Evolutionary conservation across 2,113 vertebrate genomes (phyloP).

Genomic region (Microtus montanus): DNA sequence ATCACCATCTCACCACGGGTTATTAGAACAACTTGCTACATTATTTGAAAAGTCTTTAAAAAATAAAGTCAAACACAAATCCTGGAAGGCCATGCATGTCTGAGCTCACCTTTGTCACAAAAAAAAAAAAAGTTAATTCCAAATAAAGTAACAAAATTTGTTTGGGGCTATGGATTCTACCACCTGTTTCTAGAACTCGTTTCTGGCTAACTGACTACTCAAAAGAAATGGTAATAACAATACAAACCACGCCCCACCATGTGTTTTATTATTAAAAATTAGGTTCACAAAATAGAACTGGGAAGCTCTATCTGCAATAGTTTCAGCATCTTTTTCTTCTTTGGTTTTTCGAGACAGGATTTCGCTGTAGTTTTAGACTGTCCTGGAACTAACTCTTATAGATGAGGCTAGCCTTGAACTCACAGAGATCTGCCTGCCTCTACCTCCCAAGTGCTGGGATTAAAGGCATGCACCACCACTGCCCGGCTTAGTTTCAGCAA

Average conservation of each 20-base stretch:
- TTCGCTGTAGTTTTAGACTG: no score
- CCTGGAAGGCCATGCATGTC: background rate
- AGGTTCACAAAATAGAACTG: background rate
- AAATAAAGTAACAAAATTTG: background rate
- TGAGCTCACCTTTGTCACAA: background rate
- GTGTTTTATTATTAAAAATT: conserved; percentile 26
- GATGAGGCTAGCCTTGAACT: no score
- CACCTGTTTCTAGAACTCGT: background rate
- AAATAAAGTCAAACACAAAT: conserved; percentile 37
- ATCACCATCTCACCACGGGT: background rate
- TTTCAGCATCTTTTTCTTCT: background rate
- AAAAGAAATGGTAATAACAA: background rate
- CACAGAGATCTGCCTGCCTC: no score
- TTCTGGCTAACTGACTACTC: background rate
- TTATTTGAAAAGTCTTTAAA: conserved; percentile 20
- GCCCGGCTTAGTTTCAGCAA: background rate
- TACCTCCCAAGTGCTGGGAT: no score
- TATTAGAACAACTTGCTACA: background rate
- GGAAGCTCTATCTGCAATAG: background rate
- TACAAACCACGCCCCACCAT: background rate
- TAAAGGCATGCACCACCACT: no score
- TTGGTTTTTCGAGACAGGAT: no score
- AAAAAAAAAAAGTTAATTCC: background rate
- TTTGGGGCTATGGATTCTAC: background rate
- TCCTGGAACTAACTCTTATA: no score